Percentiles rank a stretch among this genome's conserved stretches.
These are phyloP conservation scores for Allolobophora icterica DNA, from an alignment of 2,888 invertebrate genomes.

Conservation along the genomic window DNA sequence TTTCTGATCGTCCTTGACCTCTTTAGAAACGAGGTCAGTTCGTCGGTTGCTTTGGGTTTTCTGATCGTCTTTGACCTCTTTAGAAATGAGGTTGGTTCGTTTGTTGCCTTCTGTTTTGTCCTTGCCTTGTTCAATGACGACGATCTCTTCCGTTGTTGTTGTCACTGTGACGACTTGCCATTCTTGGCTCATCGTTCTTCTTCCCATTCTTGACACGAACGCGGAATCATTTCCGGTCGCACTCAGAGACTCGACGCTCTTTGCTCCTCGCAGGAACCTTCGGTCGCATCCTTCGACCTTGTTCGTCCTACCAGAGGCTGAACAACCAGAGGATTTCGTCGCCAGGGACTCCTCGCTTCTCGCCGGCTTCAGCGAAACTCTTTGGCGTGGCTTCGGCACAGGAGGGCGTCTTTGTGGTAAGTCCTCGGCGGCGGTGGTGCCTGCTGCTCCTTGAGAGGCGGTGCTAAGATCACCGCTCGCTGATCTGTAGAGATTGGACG, in stretches of 20 bases:
- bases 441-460: not conserved
- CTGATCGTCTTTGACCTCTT: not conserved
- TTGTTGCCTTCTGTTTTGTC: not conserved
- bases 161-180: conserved; percentile 13
- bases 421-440: not conserved
- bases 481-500: not conserved
- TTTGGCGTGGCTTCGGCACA: not conserved
- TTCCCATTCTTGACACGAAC: not conserved
- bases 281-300: not conserved
- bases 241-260: not conserved
- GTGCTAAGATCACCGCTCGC: not conserved
- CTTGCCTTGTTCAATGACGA: not conserved
- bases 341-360: conserved; percentile 21
- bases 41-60: not conserved
- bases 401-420: not conserved
- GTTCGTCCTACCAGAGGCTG: not conserved
- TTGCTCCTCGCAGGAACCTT: not conserved
- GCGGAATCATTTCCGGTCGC: not conserved
- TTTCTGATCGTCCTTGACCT: not conserved
- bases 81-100: not conserved
- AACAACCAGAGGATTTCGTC: not conserved
- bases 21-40: not conserved
- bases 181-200: not conserved
- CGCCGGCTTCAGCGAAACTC: conserved; percentile 13
- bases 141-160: not conserved